Evolutionary conservation across 2,888 invertebrate genomes (phyloP).

Genomic region (Polymixis flavicincta): DNA sequence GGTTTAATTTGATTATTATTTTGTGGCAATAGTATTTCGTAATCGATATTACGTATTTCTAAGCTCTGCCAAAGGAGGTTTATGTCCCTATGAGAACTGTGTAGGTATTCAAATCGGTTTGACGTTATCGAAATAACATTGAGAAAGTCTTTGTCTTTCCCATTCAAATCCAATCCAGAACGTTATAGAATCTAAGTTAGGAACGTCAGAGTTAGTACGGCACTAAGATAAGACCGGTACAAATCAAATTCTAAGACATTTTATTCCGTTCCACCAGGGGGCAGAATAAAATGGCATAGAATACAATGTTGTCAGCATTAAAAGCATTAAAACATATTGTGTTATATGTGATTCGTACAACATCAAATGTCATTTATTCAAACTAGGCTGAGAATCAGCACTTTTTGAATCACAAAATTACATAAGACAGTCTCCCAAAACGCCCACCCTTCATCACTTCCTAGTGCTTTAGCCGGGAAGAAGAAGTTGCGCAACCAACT

Average conservation of each 20-base stretch:
- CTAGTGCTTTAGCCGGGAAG: no score
- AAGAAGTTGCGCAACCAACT: no score
- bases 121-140: background rate
- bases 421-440: no score
- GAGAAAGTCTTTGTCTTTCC: background rate
- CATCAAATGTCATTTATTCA: no score
- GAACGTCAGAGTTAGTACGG: background rate
- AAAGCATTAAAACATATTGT: background rate
- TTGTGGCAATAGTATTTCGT: background rate
- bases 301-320: background rate
- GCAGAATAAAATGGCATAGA: background rate
- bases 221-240: background rate
- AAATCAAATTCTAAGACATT: background rate
- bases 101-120: background rate
- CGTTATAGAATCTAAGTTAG: background rate
- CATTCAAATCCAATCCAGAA: background rate
- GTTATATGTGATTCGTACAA: background rate
- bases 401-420: no score
- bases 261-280: background rate
- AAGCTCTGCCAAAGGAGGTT: background rate
- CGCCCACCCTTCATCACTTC: no score
- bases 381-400: no score
- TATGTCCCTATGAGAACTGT: background rate
- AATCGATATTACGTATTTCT: no score
- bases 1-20: background rate